phyloP scores from a whole-genome alignment of 2,888 invertebrate genomes.

The Lampropteryx suffumata region DNA sequence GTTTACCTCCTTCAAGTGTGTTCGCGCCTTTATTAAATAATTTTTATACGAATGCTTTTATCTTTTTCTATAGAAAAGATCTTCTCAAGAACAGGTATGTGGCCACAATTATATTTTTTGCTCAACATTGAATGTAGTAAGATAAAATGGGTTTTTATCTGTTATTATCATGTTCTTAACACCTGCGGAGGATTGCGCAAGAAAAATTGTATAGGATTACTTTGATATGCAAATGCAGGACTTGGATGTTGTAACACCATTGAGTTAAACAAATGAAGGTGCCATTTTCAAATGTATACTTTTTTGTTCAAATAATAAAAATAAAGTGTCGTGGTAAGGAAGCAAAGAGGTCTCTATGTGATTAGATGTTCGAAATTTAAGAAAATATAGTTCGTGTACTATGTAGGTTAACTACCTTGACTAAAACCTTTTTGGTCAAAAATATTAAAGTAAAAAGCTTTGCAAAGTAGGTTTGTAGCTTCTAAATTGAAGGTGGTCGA shows the following conservation, averaged over 20 bases:
- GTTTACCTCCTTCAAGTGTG: conserved; percentile 56
- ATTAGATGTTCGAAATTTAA: too few relatives aligned
- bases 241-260: conserved; percentile 16
- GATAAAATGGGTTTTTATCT: conserved; percentile 46
- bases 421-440: too few relatives aligned
- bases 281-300: conserved; percentile 14
- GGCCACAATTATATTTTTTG: conserved; percentile 57
- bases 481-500: conserved; percentile 30
- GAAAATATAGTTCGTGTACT: too few relatives aligned
- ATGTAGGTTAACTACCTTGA: too few relatives aligned
- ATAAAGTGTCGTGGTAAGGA: too few relatives aligned
- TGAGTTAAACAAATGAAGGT: conserved; percentile 6
- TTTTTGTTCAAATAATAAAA: too few relatives aligned
- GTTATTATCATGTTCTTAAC: conserved; percentile 44
- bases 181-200: conserved; percentile 46
- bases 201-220: conserved; percentile 36
- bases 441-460: not conserved
- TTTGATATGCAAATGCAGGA: conserved; percentile 54
- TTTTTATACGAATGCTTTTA: conserved; percentile 64
- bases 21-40: conserved; percentile 60
- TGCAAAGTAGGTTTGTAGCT: not conserved
- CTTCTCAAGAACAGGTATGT: conserved; percentile 65
- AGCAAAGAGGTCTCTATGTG: too few relatives aligned
- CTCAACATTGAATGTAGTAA: conserved; percentile 43
- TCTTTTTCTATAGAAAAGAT: conserved; percentile 59